phyloP scores from a whole-genome alignment of 2,888 invertebrate species.

The Nephrotoma guestfalica region DNA sequence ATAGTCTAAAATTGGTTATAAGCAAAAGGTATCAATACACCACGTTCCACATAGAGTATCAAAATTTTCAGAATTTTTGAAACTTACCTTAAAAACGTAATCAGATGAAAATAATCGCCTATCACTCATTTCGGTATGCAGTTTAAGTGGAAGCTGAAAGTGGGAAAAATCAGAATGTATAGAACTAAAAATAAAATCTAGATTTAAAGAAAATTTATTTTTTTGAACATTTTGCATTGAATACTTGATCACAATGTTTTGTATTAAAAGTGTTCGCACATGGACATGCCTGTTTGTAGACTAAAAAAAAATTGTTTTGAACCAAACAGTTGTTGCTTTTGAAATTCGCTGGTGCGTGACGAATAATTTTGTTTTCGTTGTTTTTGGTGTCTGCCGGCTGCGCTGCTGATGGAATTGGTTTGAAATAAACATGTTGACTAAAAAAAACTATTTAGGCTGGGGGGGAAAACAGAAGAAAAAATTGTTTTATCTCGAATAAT shows the following conservation, averaged over 20 bases:
- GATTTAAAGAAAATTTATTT: neutral
- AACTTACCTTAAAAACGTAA: neutral
- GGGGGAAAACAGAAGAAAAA: no score
- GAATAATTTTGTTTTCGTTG: no score
- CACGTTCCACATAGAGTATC: neutral
- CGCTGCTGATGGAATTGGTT: no score
- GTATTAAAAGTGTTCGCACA: neutral
- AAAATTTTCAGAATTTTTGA: neutral
- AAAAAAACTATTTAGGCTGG: no score
- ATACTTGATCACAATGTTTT: neutral
- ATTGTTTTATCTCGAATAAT: no score
- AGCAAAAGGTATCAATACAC: neutral
- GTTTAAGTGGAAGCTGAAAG: neutral
- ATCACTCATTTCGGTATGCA: neutral
- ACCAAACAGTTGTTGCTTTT: no score
- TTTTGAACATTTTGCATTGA: neutral
- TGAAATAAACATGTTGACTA: no score
- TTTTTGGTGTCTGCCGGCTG: no score
- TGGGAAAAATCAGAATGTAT: neutral
- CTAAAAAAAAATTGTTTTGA: no score
- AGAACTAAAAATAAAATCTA: neutral
- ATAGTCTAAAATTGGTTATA: neutral
- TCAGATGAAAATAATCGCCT: neutral
- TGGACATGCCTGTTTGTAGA: no score
- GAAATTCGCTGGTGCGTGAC: no score